Base-by-base conservation (phyloP, 2,113 vertebrate genomes). In the Numenius arquata region DNA sequence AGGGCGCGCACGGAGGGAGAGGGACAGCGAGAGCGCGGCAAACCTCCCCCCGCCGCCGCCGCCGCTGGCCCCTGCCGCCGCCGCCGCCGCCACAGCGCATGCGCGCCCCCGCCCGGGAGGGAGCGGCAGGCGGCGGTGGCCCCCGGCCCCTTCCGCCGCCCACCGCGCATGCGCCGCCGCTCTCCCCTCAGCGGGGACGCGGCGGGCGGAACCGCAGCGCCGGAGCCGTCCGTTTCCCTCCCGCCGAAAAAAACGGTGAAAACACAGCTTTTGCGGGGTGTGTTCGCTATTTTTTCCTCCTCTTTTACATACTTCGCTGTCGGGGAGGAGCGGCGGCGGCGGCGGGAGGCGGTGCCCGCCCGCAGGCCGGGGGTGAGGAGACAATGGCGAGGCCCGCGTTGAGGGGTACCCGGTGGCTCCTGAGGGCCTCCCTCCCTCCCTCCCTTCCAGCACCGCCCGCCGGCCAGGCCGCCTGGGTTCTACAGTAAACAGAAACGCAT, bases 231-330 rank as follows among this genome's bases (percentile, higher is more conserved):
- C 1, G 2, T 6, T 15, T 15, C 16, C 11, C 12, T 23, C 19
- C 14, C 7, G 29, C 16, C 17, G 0, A 5, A 23, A 15, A 3
- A 10, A 36, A 7, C 17, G n/a, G 11, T 1, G 26, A 1, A 1
- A 22, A 6, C n/a, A 0, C 18, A 15, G 45, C 34, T 15, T 29
- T 27, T n/a, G 20, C 6, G 18, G 8, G 6, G 1, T 30, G 53
- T 6, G 32, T 48, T 41, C 22, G 14, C 2, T 3, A 14, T 19
- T 25, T 16, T 38, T 32, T 48, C 43, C n/a, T 52, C 15, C 8
- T n/a, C 12, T 6, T n/a, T 52, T 38, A n/a, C 6, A 4, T 38
- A 56, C 41, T 48, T 56, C 12, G 30, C 38, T 17, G n/a, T 40
- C 40, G 7, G 29, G 41, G 41, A 23, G 45, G 34, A 16, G 79